Conservation (phyloP, 2,888 invertebrate genomes). For the Trichacis sp. region DNA sequence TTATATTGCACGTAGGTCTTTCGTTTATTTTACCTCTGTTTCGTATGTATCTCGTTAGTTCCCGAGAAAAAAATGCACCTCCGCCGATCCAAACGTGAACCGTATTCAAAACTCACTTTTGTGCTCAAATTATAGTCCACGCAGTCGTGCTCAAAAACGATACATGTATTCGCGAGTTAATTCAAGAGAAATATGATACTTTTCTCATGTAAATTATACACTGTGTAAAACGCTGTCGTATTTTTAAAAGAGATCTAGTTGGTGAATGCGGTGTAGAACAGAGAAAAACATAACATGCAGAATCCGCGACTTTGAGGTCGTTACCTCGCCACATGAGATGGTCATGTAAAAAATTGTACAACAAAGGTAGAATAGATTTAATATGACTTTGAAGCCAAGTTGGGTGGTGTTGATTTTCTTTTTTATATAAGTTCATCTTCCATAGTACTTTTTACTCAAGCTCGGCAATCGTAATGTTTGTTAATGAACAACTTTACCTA, state of each 20-base stretch:
- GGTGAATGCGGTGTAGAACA: background rate
- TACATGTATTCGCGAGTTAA: background rate
- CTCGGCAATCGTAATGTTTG: too few species aligned
- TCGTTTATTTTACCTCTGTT: conserved; percentile 11
- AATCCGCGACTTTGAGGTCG: too few species aligned
- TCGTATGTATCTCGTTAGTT: conserved; percentile 17
- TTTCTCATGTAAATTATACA: conserved; percentile 1
- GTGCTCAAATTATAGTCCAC: background rate
- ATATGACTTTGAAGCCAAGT: too few species aligned
- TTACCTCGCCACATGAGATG: too few species aligned
- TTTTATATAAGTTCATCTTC: too few species aligned
- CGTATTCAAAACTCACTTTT: conserved; percentile 7
- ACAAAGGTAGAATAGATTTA: too few species aligned
- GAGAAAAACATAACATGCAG: background rate
- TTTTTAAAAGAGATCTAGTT: too few species aligned
- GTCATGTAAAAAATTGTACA: conserved; percentile 1
- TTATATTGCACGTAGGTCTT: conserved; percentile 8
- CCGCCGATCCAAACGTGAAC: conserved; percentile 14
- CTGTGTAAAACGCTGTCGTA: too few species aligned
- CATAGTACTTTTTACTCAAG: too few species aligned
- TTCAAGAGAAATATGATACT: background rate
- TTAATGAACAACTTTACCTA: too few species aligned
- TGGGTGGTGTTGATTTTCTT: too few species aligned
- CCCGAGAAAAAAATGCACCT: conserved; percentile 4
- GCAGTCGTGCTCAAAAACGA: background rate